phyloP scores from a whole-genome alignment of 2,113 vertebrate genomes.

The Gorilla gorilla region DNA sequence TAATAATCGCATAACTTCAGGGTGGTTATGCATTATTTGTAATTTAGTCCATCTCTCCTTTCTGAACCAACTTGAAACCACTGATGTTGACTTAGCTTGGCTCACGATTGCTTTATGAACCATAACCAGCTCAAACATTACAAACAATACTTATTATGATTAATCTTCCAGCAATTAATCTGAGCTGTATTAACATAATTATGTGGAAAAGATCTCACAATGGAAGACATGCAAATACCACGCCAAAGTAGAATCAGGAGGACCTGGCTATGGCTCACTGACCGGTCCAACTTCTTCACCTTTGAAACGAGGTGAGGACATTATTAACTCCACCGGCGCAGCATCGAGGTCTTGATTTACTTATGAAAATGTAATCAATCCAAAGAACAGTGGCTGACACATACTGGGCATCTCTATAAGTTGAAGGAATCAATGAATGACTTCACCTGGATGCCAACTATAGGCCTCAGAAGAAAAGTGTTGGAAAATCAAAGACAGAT shows the following conservation, averaged over 20 bases:
- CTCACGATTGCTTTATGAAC: not conserved
- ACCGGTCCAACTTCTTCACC: not conserved
- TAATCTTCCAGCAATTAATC: not conserved
- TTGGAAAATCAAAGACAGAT: not conserved
- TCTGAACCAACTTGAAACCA: not conserved
- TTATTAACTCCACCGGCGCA: not conserved
- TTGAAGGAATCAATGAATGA: not conserved
- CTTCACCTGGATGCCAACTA: not conserved
- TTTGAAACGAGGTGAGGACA: not conserved
- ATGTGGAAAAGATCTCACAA: not conserved
- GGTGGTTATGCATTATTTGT: not conserved
- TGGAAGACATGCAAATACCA: not conserved
- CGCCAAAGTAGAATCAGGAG: not conserved
- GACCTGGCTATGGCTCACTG: not conserved
- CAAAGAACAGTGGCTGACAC: not conserved
- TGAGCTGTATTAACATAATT: not conserved
- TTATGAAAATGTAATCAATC: not conserved
- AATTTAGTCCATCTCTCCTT: not conserved
- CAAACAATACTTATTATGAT: not conserved
- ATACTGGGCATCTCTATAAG: rapidly evolving
- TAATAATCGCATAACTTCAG: not conserved
- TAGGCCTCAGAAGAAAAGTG: not conserved
- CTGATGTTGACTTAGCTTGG: not conserved
- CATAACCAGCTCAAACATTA: not conserved
- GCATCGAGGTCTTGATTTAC: not conserved